Conservation (phyloP, 2,797 vertebrate species). For the Hyperoplus immaculatus region DNA sequence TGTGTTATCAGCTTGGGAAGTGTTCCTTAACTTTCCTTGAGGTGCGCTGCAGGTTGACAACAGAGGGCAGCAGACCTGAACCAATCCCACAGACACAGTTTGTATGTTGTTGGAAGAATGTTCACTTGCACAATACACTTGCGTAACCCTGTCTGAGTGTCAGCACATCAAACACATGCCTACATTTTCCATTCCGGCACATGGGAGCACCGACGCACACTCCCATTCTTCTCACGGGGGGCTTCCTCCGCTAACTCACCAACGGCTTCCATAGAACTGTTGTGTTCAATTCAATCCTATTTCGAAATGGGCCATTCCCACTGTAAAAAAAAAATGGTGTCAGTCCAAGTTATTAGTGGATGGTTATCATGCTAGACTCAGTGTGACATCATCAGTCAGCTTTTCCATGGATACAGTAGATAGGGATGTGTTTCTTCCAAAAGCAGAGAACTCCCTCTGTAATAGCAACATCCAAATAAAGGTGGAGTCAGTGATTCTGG, state of each 20-base stretch:
- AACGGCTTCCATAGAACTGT: slow-evolving; percentile 23
- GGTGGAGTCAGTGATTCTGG: too few relatives aligned
- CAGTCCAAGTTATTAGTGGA: slow-evolving; percentile 26
- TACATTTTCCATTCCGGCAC: slow-evolving; percentile 76
- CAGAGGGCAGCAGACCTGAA: slow-evolving; percentile 72
- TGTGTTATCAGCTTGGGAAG: neutral
- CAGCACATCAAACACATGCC: slow-evolving; percentile 66
- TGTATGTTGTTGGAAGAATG: slow-evolving; percentile 59
- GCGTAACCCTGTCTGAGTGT: slow-evolving; percentile 69
- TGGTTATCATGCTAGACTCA: slow-evolving; percentile 39
- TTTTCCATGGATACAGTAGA: slow-evolving; percentile 49
- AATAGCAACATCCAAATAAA: neutral
- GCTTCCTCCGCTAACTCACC: slow-evolving; percentile 28
- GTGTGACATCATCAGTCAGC: slow-evolving; percentile 59
- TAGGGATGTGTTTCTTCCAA: slow-evolving; percentile 48
- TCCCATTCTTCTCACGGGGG: slow-evolving; percentile 28
- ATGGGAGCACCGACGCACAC: slow-evolving; percentile 58
- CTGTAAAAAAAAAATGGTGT: neutral
- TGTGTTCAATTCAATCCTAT: neutral
- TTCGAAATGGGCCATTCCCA: neutral
- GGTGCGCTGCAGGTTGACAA: slow-evolving; percentile 36
- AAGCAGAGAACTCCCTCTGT: slow-evolving; percentile 33
- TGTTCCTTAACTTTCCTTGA: neutral
- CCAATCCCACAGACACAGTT: slow-evolving; percentile 21
- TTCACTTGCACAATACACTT: slow-evolving; percentile 79